Conservation (phyloP, 2,113 vertebrate species). For the Clarias gariepinus region DNA sequence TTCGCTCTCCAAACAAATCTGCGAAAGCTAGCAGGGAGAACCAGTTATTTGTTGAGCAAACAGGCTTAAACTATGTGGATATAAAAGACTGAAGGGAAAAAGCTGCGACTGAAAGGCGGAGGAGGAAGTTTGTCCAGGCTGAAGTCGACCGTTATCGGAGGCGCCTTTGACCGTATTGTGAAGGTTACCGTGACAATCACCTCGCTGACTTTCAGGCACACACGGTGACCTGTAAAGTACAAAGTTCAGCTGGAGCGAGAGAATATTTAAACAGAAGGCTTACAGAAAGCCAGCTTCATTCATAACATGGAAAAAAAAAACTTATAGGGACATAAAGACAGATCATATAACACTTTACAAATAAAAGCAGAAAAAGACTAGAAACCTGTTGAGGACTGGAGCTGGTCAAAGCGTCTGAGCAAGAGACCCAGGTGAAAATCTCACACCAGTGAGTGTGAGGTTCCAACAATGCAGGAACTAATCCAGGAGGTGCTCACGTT, state of each 20-base stretch:
- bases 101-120: neutral
- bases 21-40: constrained; percentile 45
- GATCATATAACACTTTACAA: neutral
- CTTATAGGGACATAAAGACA: neutral
- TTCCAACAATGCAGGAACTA: constrained; percentile 16
- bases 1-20: constrained; percentile 64
- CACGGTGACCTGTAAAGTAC: constrained; percentile 12
- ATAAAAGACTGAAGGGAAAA: constrained; percentile 43
- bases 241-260: constrained; percentile 42
- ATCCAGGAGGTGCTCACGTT: constrained; percentile 15
- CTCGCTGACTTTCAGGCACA: constrained; percentile 35
- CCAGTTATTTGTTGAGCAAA: constrained; percentile 50
- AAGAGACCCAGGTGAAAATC: neutral
- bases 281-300: too few relatives aligned
- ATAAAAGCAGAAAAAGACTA: neutral
- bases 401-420: neutral
- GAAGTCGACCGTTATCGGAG: constrained; percentile 11
- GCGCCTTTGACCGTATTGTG: constrained; percentile 28
- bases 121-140: constrained; percentile 18
- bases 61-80: constrained; percentile 57
- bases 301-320: neutral
- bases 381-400: neutral
- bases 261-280: constrained; percentile 33
- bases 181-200: constrained; percentile 32
- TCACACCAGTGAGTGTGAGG: neutral